phyloP scores from a whole-genome alignment of 2,797 vertebrate genomes.

The Pseudopleuronectes americanus region DNA sequence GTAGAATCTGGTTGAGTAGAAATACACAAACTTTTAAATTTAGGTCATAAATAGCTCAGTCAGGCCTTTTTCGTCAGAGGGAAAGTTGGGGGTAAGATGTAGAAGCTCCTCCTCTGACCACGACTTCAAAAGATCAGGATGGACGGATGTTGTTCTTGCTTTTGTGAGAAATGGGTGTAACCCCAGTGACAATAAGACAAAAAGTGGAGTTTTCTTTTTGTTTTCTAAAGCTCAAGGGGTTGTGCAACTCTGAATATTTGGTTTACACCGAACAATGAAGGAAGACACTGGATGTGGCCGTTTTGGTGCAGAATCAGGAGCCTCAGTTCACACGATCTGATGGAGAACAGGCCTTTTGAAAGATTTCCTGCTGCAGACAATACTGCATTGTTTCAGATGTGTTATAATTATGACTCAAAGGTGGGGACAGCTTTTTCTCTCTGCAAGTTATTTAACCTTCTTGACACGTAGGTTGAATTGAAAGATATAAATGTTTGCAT shows the following conservation, averaged over 20 bases:
- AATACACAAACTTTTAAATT: background rate
- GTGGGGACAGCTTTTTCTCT: conserved; percentile 50
- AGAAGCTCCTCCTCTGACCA: background rate
- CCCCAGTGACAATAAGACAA: conserved; percentile 7
- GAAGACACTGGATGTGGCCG: conserved; percentile 5
- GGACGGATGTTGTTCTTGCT: background rate
- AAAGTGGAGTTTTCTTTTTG: conserved; percentile 1
- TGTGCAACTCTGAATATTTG: conserved; percentile 9
- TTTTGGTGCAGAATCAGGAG: conserved; percentile 22
- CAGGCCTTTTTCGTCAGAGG: background rate
- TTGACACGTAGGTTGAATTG: conserved; percentile 34
- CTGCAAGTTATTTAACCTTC: conserved; percentile 29
- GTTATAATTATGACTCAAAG: conserved; percentile 71
- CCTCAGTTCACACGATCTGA: conserved; percentile 72
- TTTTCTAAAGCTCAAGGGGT: background rate
- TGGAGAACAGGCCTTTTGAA: conserved; percentile 57
- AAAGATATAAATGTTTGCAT: background rate
- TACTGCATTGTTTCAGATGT: conserved; percentile 80
- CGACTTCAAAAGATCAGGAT: background rate
- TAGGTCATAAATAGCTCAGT: too few species aligned
- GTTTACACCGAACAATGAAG: conserved; percentile 16
- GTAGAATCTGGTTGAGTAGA: background rate
- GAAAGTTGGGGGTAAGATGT: background rate
- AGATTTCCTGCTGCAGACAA: conserved; percentile 73
- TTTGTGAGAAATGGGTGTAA: conserved; percentile 19